Conservation (phyloP, 2,113 vertebrate species). For the Prietella phreatophila region DNA sequence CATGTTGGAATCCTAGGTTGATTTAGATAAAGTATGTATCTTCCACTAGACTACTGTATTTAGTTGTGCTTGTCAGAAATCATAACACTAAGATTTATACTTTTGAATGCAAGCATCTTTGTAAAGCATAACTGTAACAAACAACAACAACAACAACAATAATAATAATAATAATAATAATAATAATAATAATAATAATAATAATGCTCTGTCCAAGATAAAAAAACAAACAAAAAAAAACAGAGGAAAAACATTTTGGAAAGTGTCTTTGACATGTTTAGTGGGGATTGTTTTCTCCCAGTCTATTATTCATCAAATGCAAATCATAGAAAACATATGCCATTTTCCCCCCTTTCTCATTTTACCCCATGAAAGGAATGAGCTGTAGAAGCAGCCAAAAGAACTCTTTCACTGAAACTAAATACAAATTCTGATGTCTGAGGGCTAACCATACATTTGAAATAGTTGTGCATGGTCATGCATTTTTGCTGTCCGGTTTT, state of each 20-base stretch:
- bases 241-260: constrained; percentile 2
- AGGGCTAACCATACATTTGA: constrained; percentile 55
- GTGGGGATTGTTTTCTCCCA: constrained; percentile 16
- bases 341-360: constrained; percentile 35
- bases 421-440: constrained; percentile 51
- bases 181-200: background rate
- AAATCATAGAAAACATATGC: constrained; percentile 43
- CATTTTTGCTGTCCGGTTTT: constrained; percentile 50
- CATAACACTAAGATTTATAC: background rate
- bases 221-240: background rate
- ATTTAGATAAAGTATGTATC: background rate
- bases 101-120: background rate
- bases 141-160: background rate
- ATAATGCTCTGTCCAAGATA: background rate
- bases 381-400: constrained; percentile 45
- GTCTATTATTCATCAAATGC: constrained; percentile 36
- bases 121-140: background rate
- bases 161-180: background rate
- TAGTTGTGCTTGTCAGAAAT: background rate
- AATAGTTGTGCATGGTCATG: constrained; percentile 51
- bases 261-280: constrained; percentile 19
- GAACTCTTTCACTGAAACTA: constrained; percentile 45
- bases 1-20: background rate
- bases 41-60: background rate
- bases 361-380: constrained; percentile 48